A percentile compares a stretch with the other conserved stretches of the same genome.
Conservation (phyloP, 2,113 vertebrate species). For the Perca flavescens region DNA sequence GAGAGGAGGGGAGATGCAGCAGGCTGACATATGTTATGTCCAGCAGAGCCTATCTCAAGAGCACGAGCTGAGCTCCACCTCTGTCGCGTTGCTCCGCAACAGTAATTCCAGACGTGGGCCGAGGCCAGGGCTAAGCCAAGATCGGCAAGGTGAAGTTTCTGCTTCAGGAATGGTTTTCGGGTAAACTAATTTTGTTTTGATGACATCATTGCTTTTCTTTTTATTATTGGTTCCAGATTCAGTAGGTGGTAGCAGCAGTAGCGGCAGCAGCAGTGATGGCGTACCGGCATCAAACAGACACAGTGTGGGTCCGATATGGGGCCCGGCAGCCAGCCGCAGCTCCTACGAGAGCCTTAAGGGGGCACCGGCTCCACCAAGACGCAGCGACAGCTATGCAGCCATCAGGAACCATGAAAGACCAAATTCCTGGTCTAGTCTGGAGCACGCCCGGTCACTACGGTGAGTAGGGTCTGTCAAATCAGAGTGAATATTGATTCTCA, state of each 20-base stretch:
- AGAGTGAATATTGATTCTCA: neutral
- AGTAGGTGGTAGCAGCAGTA: conserved; percentile 59
- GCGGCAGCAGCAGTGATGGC: conserved; percentile 28
- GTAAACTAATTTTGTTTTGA: neutral
- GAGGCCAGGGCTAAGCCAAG: conserved; percentile 17
- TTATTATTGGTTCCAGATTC: conserved; percentile 24
- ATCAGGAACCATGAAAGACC: conserved; percentile 89
- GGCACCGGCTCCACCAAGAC: conserved; percentile 88
- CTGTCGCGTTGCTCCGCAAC: conserved; percentile 34
- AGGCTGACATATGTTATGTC: conserved; percentile 90
- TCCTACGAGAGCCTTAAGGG: conserved; percentile 85
- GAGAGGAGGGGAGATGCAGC: conserved; percentile 83
- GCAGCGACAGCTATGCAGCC: conserved; percentile 93
- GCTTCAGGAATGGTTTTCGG: neutral
- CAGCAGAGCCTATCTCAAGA: conserved; percentile 68
- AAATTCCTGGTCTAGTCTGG: conserved; percentile 88
- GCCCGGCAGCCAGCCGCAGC: conserved; percentile 71
- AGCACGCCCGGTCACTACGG: conserved; percentile 84
- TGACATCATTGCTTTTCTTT: neutral
- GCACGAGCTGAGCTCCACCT: conserved; percentile 51
- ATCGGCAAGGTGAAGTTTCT: conserved; percentile 55
- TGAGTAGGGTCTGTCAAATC: conserved; percentile 1
- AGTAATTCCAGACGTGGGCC: conserved; percentile 24
- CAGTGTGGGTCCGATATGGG: conserved; percentile 81
- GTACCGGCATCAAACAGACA: conserved; percentile 75